Percentiles rank a stretch among this genome's conserved stretches.
Evolutionary conservation across 1,140 invertebrate species (phyloP).

Genomic region (Aporrectodea caliginosa): DNA sequence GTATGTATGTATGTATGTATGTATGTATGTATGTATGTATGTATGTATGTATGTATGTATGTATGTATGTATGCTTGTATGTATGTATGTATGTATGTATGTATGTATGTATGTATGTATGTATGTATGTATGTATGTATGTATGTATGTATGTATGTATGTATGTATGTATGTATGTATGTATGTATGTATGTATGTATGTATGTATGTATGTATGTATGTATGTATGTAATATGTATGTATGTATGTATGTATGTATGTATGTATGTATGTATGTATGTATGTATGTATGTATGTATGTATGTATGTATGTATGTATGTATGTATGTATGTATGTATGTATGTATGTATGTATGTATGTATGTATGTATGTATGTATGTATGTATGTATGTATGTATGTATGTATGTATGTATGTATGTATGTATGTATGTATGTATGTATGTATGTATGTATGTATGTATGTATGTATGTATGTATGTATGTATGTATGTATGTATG

Average conservation of each 20-base stretch:
- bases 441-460: too few species aligned
- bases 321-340: background rate
- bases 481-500: background rate
- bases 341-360: too few species aligned
- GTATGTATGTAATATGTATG: too few species aligned
- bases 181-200: background rate
- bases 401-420: too few species aligned
- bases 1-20: slow-evolving; percentile 18
- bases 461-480: too few species aligned
- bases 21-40: slow-evolving; percentile 17
- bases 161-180: background rate
- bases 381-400: too few species aligned
- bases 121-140: slow-evolving; percentile 9
- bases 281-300: background rate
- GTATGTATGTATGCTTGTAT: too few species aligned
- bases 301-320: background rate
- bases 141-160: slow-evolving; percentile 1
- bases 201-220: background rate
- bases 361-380: too few species aligned
- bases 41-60: slow-evolving; percentile 23
- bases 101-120: slow-evolving; percentile 14
- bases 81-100: slow-evolving; percentile 6
- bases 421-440: too few species aligned
- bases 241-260: background rate
- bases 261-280: background rate